Evolutionary conservation across 2,888 invertebrate species (phyloP), one percentile per base, ranked within the genome.

Genomic region (Adineta ricciae): DNA sequence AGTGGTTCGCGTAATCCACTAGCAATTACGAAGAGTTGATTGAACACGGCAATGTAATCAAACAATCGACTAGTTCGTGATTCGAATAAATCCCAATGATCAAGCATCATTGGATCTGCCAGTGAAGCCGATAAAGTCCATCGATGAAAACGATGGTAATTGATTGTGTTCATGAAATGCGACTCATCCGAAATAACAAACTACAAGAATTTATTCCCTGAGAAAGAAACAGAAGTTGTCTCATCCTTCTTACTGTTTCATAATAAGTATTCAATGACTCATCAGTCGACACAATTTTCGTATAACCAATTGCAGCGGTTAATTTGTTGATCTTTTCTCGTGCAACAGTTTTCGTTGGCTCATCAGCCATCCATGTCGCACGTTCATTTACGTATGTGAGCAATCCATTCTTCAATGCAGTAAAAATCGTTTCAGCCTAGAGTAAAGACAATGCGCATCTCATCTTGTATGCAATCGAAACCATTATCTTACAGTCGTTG

Each of bases 351-450:
- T 87, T 88, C 19, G 89, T 88, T 2, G 54, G 41, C 0, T 86
- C 86, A 78, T 89, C 88, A 5, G 14, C 27, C 88, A 90, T 88
- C 88, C 89, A 89, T 9, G 84, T 84, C 4, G 64, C 64, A 0
- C 86, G 83, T 11, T 86, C 78, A 41, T 73, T 36, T 8, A 73
- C 41, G 21, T 73, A 73, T 21, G 19, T 0, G 9, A 24, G 21
- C 4, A 73, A 73, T 38, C 19, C 19, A 38, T 19, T 19, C 21
- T 19, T 73, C 41, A 73, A 73, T 38, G 2, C 0, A 38, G 8
- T 24, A 24, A 38, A 38, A 7, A 73, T 24, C 2, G 1, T 41
- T 36, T 4, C 5, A 24, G 41, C 73, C 73, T 73, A 73, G 1
- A 38, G 2, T 4, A 73, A 41, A 38, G 41, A 1, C 38, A 73